These are phyloP conservation scores for Spizaetus ornatus DNA, from an alignment of 2,113 vertebrate genomes.

Conservation along the genomic window DNA sequence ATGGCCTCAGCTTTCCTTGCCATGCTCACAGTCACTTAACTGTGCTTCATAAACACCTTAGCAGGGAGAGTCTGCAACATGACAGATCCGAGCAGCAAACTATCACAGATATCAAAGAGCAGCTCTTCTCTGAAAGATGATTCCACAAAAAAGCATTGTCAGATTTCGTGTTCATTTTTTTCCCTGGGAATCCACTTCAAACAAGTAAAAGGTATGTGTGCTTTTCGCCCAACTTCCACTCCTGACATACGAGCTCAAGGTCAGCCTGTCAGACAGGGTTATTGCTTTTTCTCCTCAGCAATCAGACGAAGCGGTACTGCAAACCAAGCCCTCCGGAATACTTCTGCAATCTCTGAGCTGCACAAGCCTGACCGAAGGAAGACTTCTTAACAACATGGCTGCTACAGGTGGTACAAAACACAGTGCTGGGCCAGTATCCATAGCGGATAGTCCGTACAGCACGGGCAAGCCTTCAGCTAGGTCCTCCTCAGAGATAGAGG, in stretches of 20 bases:
- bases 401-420: not conserved
- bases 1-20: not conserved
- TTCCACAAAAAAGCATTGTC: not conserved
- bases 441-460: accelerated
- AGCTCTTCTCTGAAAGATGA: constrained; percentile 7
- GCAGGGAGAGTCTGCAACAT: not conserved
- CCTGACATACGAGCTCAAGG: not conserved
- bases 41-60: not conserved
- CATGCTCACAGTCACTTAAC: not conserved
- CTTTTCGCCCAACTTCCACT: not conserved
- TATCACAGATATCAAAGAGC: constrained; percentile 27
- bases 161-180: not conserved
- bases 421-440: accelerated
- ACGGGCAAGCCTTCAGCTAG: not conserved
- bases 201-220: not conserved
- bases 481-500: not conserved
- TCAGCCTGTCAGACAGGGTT: not conserved
- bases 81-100: not conserved
- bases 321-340: not conserved
- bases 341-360: not conserved
- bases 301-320: not conserved
- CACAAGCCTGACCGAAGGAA: not conserved
- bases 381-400: not conserved
- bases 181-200: not conserved
- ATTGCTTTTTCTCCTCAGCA: not conserved